Base-by-base conservation (phyloP, 2,888 invertebrate species). In the Trissoscelio sp. region DNA sequence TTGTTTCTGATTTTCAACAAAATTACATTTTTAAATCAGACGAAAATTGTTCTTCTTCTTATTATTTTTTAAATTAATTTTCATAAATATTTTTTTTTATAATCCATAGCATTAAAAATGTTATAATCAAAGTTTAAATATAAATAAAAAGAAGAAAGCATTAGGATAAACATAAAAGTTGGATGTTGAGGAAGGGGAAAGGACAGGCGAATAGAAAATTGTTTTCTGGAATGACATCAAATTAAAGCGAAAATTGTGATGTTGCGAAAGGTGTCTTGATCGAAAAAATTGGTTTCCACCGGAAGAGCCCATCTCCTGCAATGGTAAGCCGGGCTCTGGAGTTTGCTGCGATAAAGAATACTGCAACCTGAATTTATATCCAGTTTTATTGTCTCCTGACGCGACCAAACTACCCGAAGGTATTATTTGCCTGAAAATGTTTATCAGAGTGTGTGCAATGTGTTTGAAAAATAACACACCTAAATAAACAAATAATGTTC, bases 271-370 rank as follows among this genome's bases (percentile, higher is more conserved):
- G 91, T 94, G 94, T 90, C 89, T 93, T 87, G 88, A 92, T 86
- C 92, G 91, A 91, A 86, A 88, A 82, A 86, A 92, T 78, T 92
- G 92, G 93, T 93, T 94, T 88, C 95, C 95, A 86, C 94, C 94
- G 87, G 94, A 94, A 91, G 91, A 92, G 86, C 93, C 94, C 55
- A 88, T 89, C 84, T 90, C 88, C 91, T 94, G 94, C 91, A 89
- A 87, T 83, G 87, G 86, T 84, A 90, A 88, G 86, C 90, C 91
- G 83, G 90, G 91, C 84, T 88, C 90, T 83, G 89, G 88, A 84
- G 86, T 87, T 92, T 94, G 94, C 92, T 91, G 92, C 87, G 89
- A 92, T 88, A 91, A 89, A 89, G 93, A 94, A 91, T 92, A 92
- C 92, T 94, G 94, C 93, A 94, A 94, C 92, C 89, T 84, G 88